These are phyloP conservation scores for Lottia scabra DNA, from an alignment of 2,888 invertebrate genomes.

Conservation along the genomic window DNA sequence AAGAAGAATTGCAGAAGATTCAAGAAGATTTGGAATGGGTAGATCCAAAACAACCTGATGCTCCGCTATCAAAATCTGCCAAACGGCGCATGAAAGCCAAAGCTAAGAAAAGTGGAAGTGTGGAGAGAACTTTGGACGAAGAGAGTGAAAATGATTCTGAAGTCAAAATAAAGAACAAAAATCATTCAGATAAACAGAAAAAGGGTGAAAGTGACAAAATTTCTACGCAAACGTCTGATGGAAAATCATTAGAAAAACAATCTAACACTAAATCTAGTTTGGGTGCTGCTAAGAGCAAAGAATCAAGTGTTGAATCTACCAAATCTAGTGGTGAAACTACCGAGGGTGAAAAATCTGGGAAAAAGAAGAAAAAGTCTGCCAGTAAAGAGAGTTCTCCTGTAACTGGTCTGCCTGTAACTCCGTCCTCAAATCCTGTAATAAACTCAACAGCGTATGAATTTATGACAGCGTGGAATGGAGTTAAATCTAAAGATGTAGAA, in stretches of 20 bases:
- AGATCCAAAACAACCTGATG: background rate
- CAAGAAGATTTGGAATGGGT: background rate
- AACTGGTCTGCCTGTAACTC: slow-evolving; percentile 42
- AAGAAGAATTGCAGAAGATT: background rate
- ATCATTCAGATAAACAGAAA: background rate
- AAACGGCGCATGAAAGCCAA: background rate
- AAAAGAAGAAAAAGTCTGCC: slow-evolving; percentile 17
- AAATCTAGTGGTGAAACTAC: background rate
- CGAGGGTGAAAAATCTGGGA: slow-evolving; percentile 18
- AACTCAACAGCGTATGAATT: slow-evolving; percentile 66
- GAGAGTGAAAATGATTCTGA: background rate
- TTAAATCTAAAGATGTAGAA: slow-evolving; percentile 53
- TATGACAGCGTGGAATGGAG: slow-evolving; percentile 63
- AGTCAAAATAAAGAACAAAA: background rate
- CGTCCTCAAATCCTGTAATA: slow-evolving; percentile 39
- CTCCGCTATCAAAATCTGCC: background rate
- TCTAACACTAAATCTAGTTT: background rate
- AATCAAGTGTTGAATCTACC: background rate
- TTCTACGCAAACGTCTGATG: background rate
- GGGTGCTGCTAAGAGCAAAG: background rate
- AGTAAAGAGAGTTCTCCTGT: slow-evolving; percentile 35
- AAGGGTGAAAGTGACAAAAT: background rate
- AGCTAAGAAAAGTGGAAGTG: background rate
- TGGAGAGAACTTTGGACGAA: background rate
- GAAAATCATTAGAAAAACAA: background rate